Conservation (phyloP, 2,888 invertebrate species). For the Rotaria macrura region DNA sequence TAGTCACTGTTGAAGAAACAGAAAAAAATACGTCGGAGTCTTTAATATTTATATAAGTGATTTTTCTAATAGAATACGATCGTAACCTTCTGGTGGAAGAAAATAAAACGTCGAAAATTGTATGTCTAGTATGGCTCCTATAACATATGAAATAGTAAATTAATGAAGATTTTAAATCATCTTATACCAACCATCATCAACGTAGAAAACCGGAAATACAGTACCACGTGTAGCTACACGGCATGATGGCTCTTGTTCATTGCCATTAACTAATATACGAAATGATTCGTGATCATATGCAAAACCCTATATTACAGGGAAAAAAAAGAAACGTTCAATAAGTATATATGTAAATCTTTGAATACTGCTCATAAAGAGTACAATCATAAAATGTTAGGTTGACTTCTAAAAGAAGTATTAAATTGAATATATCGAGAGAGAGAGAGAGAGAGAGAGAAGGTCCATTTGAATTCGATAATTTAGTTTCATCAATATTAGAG, state of each 20-base stretch:
- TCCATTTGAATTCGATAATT: too few species aligned
- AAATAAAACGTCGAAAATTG: constrained; percentile 77
- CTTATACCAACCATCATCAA: constrained; percentile 52
- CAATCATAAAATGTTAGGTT: too few species aligned
- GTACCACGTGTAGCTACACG: constrained; percentile 70
- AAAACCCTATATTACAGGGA: constrained; percentile 59
- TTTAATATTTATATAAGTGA: constrained; percentile 67
- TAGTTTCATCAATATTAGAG: too few species aligned
- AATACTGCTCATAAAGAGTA: too few species aligned
- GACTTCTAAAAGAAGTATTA: too few species aligned
- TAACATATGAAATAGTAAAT: too few species aligned
- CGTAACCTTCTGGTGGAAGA: constrained; percentile 68
- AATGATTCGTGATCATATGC: constrained; percentile 90
- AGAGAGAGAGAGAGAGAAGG: too few species aligned
- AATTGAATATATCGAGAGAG: too few species aligned
- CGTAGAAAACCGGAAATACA: constrained; percentile 80
- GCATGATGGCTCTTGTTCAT: constrained; percentile 69
- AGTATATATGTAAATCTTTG: too few species aligned
- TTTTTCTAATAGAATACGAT: constrained; percentile 90
- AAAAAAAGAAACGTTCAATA: not conserved
- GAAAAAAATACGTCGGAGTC: not conserved
- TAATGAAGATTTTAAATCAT: constrained; percentile 35
- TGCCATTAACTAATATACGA: constrained; percentile 84
- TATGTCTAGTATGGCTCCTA: constrained; percentile 89
- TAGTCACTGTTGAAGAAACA: not conserved